Evolutionary conservation across 2,888 invertebrate genomes (phyloP).

Genomic region (Ichneumoninae sp.): DNA sequence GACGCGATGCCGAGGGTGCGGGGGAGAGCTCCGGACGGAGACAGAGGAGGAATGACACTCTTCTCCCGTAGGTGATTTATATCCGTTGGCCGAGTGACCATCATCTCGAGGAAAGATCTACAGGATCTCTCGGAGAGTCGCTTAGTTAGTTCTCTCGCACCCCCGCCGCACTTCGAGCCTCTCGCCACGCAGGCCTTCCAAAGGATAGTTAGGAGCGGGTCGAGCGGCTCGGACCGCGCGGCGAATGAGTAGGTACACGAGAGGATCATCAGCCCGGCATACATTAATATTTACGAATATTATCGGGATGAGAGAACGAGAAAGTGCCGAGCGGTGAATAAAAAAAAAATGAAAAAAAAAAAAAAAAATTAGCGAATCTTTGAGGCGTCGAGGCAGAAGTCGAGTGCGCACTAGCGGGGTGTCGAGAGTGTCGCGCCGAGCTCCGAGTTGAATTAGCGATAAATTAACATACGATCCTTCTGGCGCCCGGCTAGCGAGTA

Average conservation of each 20-base stretch:
- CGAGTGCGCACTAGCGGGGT: slow-evolving; percentile 29
- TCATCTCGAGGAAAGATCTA: slow-evolving; percentile 81
- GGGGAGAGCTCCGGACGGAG: slow-evolving; percentile 32
- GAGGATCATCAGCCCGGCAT: slow-evolving; percentile 41
- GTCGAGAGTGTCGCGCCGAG: slow-evolving; percentile 57
- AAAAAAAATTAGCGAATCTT: slow-evolving; percentile 9
- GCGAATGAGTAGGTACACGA: slow-evolving; percentile 41
- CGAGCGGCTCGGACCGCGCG: slow-evolving; percentile 3
- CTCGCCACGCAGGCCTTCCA: slow-evolving; percentile 1
- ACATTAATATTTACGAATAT: slow-evolving; percentile 50
- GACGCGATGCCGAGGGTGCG: slow-evolving; percentile 74
- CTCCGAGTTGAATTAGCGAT: slow-evolving; percentile 66
- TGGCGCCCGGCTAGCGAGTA: slow-evolving; percentile 37
- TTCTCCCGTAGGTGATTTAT: slow-evolving; percentile 81
- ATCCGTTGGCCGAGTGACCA: slow-evolving; percentile 80
- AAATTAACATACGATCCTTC: slow-evolving; percentile 67
- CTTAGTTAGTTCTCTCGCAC: slow-evolving; percentile 73
- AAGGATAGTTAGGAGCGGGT: slow-evolving; percentile 40
- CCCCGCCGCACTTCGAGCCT: slow-evolving; percentile 36
- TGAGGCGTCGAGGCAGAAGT: slow-evolving; percentile 11
- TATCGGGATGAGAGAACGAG: slow-evolving; percentile 12
- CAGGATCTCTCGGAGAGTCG: slow-evolving; percentile 76
- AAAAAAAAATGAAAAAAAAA: slow-evolving; percentile 5
- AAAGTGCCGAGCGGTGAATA: slow-evolving; percentile 21
- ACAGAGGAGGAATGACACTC: slow-evolving; percentile 77